Evolutionary conservation across 2,888 invertebrate species (phyloP).

Genomic region (Rhingia campestris): DNA sequence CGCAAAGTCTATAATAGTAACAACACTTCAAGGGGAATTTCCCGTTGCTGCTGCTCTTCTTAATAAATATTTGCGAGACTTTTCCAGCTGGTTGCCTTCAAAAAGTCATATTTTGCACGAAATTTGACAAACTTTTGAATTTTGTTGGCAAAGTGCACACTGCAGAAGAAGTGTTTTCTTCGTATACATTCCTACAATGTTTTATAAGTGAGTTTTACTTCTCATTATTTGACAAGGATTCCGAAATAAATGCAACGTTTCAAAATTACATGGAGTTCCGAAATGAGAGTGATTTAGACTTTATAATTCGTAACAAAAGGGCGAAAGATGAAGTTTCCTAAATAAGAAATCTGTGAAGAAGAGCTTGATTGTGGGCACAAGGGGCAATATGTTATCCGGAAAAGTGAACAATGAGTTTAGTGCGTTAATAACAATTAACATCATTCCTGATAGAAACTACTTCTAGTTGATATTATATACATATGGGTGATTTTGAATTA

Average conservation of each 20-base stretch:
- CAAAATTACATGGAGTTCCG: conserved; percentile 17
- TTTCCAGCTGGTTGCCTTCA: conserved; percentile 57
- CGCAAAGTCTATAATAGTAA: conserved; percentile 49
- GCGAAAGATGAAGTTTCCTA: not conserved
- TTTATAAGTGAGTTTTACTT: conserved; percentile 57
- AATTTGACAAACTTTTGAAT: conserved; percentile 56
- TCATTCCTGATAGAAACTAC: too few species aligned
- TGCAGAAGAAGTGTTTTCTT: not conserved
- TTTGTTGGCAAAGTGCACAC: conserved; percentile 37
- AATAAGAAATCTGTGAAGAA: too few species aligned
- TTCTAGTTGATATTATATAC: too few species aligned
- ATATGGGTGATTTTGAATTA: too few species aligned
- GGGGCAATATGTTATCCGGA: too few species aligned
- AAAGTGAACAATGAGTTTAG: too few species aligned
- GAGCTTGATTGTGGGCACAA: too few species aligned
- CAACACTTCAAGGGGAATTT: conserved; percentile 51
- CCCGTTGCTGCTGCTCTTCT: conserved; percentile 46
- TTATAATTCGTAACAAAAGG: conserved; percentile 2
- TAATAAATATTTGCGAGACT: conserved; percentile 70
- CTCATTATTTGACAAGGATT: conserved; percentile 42
- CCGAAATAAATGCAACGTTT: conserved; percentile 31
- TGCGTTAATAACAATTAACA: too few species aligned
- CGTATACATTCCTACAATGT: conserved; percentile 5
- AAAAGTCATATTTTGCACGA: conserved; percentile 52
- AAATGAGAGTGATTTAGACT: conserved; percentile 6